Conservation (phyloP, 1,140 invertebrate genomes). For the Cataglyphis hispanica region DNA sequence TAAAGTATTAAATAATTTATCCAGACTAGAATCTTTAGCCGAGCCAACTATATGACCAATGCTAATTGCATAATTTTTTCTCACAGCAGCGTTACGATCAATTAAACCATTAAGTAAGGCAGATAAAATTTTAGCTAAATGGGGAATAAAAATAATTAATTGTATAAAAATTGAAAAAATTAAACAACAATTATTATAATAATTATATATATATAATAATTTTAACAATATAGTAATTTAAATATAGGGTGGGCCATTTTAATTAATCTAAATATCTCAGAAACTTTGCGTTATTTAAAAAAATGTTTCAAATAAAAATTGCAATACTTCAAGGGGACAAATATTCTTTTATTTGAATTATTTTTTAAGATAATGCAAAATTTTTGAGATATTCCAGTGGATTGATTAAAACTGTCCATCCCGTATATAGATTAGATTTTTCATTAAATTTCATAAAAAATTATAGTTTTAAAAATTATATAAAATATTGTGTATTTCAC, state of each 20-base stretch:
- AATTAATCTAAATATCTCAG: no score
- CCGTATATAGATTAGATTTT: background rate
- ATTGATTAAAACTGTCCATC: no score
- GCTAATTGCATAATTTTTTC: conserved; percentile 93
- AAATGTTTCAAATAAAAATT: no score
- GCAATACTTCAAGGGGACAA: no score
- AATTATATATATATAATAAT: conserved; percentile 31
- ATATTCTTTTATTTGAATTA: no score
- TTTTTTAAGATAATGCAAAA: no score
- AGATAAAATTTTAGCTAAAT: conserved; percentile 91
- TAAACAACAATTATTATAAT: no score
- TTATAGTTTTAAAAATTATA: no score
- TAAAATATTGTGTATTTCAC: background rate
- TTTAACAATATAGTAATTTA: background rate
- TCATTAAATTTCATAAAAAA: no score
- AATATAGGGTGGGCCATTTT: no score
- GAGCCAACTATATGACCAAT: conserved; percentile 95
- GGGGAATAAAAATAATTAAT: conserved; percentile 13
- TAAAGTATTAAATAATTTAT: conserved; percentile 94
- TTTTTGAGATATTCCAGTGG: no score
- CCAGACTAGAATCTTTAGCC: conserved; percentile 95
- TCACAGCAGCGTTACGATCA: conserved; percentile 93
- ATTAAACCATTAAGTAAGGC: conserved; percentile 92
- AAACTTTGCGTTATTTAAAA: no score
- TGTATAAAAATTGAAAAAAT: conserved; percentile 9